Evolutionary conservation across 2,888 invertebrate species (phyloP), one percentile per base, ranked within the genome.

Genomic region (Flexamia atlantica): DNA sequence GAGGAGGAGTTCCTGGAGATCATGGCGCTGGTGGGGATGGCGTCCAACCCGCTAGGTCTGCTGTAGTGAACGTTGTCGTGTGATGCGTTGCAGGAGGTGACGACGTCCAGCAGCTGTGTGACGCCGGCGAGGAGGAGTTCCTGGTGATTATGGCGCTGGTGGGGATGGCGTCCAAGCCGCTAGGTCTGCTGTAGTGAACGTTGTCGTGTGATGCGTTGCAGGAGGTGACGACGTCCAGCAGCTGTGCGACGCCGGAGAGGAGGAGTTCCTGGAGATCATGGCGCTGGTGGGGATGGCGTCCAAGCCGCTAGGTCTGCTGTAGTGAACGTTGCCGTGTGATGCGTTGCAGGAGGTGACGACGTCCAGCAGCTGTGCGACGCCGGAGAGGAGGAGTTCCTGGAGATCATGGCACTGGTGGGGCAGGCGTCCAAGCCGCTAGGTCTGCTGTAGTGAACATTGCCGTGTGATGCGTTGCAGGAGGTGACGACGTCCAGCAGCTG

Each of bases 371-470:
- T 99, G 23, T 99, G 98, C 90, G 99, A 99, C 89, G 99, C 99
- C 5, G 99, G 99, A 25, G 99, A 99, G 90, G 98, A 98, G 89
- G 99, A 99, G 90, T 99, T 99, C 90, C 92, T 99, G 40, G 53
- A 53, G 53, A 20, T 53, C 20, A 53, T 10, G 53, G 53, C 53
- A 4, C 53, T 53, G 53, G 53, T 64, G 64, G 81, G 81, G 40
- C 99, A 99, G 99, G 98, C 99, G 0, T 96, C 97, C 76, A 99
- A 99, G 90, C 99, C 99, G 90, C 99, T 99, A 91, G 97, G 97
- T 9, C 93, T 99, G 7, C 98, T 98, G 89, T 98, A 98, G 90
- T 99, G 92, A 92, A 88, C 46, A 46, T 17, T 12, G 14, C 46
- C 12, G 12, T 4, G 46, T 46, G 20, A 23, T 64, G 17, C 12